A percentile compares a stretch with the other conserved stretches of the same genome.
Conservation (phyloP, 1,140 invertebrate species). For the fruit fly (Drosophila melanogaster) region Release_6_plus_ISO1_MT NT_037436.4:17610501-17611000, state of each 20-base stretch:
- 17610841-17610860: conserved; percentile 30
- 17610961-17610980: conserved; percentile 73
- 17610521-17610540: too few relatives aligned
- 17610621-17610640: too few relatives aligned
- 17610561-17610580: too few relatives aligned
- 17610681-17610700: too few relatives aligned
- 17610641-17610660: too few relatives aligned
- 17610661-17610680: too few relatives aligned
- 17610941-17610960: conserved; percentile 59
- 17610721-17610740: too few relatives aligned
- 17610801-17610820: conserved; percentile 51
- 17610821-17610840: conserved; percentile 16
- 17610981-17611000: conserved; percentile 67
- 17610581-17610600: too few relatives aligned
- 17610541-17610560: too few relatives aligned
- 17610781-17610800: conserved; percentile 48
- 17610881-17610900: conserved; percentile 62
- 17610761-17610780: background rate
- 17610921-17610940: conserved; percentile 54
- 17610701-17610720: too few relatives aligned
- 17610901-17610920: conserved; percentile 42
- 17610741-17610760: conserved; percentile 1
- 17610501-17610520: too few relatives aligned
- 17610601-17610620: too few relatives aligned
- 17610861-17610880: conserved; percentile 48